phyloP scores from a whole-genome alignment of 2,797 vertebrate genomes.

The Luscinia megarhynchos region DNA sequence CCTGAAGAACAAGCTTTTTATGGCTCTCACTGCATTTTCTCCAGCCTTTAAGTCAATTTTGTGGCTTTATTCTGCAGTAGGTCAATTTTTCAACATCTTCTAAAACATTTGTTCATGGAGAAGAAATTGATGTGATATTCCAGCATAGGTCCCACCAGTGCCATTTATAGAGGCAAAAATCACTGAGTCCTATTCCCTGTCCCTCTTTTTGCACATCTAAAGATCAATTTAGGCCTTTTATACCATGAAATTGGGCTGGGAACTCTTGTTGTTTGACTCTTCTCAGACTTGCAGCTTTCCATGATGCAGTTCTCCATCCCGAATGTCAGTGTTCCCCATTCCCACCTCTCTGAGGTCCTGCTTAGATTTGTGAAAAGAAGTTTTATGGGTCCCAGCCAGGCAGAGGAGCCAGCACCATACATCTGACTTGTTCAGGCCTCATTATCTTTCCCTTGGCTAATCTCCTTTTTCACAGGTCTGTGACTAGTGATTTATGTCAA shows the following conservation, averaged over 20 bases:
- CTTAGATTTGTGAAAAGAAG: not conserved
- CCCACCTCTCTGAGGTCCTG: not conserved
- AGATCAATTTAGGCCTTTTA: slow-evolving; percentile 26
- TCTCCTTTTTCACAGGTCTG: not conserved
- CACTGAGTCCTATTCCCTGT: not conserved
- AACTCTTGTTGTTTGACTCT: not conserved
- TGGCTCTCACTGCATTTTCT: slow-evolving; percentile 42
- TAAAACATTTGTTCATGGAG: slow-evolving; percentile 30
- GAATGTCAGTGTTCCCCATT: not conserved
- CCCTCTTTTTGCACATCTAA: not conserved
- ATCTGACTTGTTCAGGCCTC: not conserved
- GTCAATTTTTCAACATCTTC: slow-evolving; percentile 43
- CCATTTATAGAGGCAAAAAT: not conserved
- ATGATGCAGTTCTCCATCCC: not conserved
- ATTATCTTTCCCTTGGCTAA: not conserved
- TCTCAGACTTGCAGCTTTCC: not conserved
- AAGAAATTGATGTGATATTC: slow-evolving; percentile 25
- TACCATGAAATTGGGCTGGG: not conserved
- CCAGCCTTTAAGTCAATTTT: slow-evolving; percentile 40
- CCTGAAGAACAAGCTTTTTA: slow-evolving; percentile 17
- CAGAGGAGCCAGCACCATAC: not conserved
- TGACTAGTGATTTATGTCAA: not conserved
- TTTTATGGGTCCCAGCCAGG: not conserved
- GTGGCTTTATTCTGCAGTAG: slow-evolving; percentile 9
- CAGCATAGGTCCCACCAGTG: not conserved